Base-by-base conservation (phyloP, 1,140 invertebrate genomes). In the Aphelinus certus region DNA sequence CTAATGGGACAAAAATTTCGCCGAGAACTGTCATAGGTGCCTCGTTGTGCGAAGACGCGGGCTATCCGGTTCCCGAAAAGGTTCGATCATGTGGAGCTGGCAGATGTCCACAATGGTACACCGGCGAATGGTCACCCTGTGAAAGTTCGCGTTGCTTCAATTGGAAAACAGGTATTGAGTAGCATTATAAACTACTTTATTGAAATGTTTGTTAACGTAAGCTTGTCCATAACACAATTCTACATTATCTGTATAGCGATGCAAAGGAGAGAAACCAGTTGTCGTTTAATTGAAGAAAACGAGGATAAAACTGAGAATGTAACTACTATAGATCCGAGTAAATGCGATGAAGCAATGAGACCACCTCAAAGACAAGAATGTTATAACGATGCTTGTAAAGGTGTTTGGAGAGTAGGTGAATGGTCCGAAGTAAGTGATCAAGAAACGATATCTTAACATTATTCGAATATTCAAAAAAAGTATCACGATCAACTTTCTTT, bases 381-480 rank as follows among this genome's bases (percentile, higher is more conserved):
- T 82, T 91, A 92, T 85, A 95, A 94, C 79, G 90, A 92, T 67
- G 91, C 91, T 26, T 97, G 95, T 86, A 92, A 92, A 82, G 93
- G 94, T 0, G 92, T 92, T 9, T 97, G 95, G 96, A 91, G 91
- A 79, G 92, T 94, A 7, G 94, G 94, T 3, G 92, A 94, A 76
- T 97, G 95, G 95, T 96, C 94, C 46, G 92, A 95, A 91, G 95
- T 97, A 88, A 86, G 83, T 85, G 71, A 7, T 9, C 1, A 67
- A 26, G n/a, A 61, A 2, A 42, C 45, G 3, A 72, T 70, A 73
- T 49, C 43, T 73, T 51, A 49, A 56, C 43, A 66, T 69, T n/a
- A 49, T 7, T 7, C 53, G 10, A 64, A 73, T 57, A 26, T 26
- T 26, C 26, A 26, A 26, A 26, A 26, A 26, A 26, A 26, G 26